Evolutionary conservation across 2,888 invertebrate genomes (phyloP).

Genomic region (Megalurothrips usitatus): DNA sequence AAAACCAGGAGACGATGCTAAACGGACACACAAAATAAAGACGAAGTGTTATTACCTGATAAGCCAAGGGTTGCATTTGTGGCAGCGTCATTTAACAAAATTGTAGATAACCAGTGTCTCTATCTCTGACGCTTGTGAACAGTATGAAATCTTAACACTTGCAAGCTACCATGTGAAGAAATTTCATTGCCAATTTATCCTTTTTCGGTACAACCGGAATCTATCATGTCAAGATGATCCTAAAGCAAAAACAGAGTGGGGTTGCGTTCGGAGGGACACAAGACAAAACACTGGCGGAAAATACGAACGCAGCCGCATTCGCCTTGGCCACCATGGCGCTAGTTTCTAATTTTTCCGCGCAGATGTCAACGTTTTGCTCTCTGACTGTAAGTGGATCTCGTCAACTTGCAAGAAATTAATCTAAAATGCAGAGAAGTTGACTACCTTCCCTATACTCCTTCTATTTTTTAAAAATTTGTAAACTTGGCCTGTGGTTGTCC

Average conservation of each 20-base stretch:
- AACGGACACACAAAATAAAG: neutral
- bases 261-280: neutral
- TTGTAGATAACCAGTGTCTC: neutral
- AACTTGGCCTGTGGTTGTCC: too few relatives aligned
- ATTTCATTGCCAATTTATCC: neutral
- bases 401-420: too few relatives aligned
- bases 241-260: neutral
- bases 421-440: too few relatives aligned
- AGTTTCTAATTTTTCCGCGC: too few relatives aligned
- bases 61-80: conserved; percentile 6
- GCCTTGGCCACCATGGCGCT: too few relatives aligned
- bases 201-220: neutral
- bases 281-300: neutral
- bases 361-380: too few relatives aligned
- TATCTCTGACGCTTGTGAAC: neutral
- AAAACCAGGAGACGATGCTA: too few relatives aligned
- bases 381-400: too few relatives aligned
- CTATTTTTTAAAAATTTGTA: too few relatives aligned
- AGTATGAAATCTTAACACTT: neutral
- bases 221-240: conserved; percentile 2
- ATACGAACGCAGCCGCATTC: neutral
- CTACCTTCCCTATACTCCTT: too few relatives aligned
- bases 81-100: neutral
- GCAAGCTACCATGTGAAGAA: neutral
- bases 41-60: neutral